phyloP scores from a whole-genome alignment of 2,797 vertebrate genomes.

The Gallinago nigripennis region DNA sequence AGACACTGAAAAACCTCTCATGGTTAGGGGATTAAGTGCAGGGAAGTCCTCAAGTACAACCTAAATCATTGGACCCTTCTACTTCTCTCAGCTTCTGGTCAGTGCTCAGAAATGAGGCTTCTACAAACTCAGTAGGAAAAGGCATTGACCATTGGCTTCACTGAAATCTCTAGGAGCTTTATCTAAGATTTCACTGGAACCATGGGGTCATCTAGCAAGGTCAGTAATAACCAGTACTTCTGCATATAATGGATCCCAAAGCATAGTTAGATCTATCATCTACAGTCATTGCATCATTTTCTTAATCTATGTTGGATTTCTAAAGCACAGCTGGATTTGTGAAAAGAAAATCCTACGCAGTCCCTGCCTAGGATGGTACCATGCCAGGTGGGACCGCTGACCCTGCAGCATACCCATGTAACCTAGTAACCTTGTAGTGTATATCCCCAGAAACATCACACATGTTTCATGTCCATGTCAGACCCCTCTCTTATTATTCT shows the following conservation, averaged over 20 bases:
- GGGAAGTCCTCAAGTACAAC: neutral
- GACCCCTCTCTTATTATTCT: neutral
- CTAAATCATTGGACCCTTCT: neutral
- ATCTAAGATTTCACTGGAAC: neutral
- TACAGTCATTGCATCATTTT: neutral
- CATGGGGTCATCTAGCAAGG: fast-evolving
- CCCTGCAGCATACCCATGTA: neutral
- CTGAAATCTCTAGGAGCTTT: neutral
- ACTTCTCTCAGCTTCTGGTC: neutral
- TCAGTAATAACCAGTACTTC: neutral
- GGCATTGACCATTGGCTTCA: neutral
- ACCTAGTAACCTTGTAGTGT: neutral
- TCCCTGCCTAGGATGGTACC: fast-evolving
- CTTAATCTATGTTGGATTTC: neutral
- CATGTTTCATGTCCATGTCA: too few relatives aligned
- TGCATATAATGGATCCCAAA: neutral
- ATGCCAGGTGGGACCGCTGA: neutral
- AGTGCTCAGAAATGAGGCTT: neutral
- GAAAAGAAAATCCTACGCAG: neutral
- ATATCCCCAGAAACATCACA: neutral
- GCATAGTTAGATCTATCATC: neutral
- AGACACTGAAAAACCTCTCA: neutral
- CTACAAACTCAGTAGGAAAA: neutral
- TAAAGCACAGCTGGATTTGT: neutral
- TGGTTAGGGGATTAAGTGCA: neutral